Evolutionary conservation across 2,113 vertebrate species (phyloP).

Genomic region (Zosterops hypoxanthus): DNA sequence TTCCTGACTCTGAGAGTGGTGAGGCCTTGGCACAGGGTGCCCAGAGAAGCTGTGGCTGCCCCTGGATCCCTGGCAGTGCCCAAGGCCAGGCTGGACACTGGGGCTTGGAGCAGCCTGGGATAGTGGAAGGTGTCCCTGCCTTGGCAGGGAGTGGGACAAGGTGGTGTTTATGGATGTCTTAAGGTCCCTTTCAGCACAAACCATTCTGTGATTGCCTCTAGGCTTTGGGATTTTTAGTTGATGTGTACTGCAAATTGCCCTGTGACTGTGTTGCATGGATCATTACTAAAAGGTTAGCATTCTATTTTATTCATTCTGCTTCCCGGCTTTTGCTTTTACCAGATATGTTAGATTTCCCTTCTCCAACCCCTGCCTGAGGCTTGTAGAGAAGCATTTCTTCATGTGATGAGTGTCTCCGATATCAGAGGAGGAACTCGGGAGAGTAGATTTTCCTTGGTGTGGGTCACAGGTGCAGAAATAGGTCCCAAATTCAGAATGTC

Average conservation of each 20-base stretch:
- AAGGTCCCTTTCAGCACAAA: background rate
- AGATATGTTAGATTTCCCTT: background rate
- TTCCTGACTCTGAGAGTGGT: background rate
- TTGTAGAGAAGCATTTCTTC: background rate
- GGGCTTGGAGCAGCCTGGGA: background rate
- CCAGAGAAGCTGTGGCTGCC: background rate
- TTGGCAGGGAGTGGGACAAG: background rate
- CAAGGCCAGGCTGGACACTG: fast-evolving
- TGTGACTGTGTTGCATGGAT: background rate
- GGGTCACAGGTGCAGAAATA: background rate
- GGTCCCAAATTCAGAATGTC: background rate
- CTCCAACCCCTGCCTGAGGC: background rate
- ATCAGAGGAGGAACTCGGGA: background rate
- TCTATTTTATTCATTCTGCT: background rate
- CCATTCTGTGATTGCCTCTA: background rate
- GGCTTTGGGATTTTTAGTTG: background rate
- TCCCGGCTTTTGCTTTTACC: background rate
- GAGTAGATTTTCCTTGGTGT: background rate
- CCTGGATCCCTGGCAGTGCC: background rate
- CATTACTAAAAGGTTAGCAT: background rate
- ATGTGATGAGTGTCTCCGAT: background rate
- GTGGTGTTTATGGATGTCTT: background rate
- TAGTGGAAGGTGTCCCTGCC: background rate
- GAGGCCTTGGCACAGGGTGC: background rate
- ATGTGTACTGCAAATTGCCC: background rate